Evolutionary conservation across 2,113 vertebrate species (phyloP), one percentile per base, ranked within the genome.

Genomic region (Zeus faber): DNA sequence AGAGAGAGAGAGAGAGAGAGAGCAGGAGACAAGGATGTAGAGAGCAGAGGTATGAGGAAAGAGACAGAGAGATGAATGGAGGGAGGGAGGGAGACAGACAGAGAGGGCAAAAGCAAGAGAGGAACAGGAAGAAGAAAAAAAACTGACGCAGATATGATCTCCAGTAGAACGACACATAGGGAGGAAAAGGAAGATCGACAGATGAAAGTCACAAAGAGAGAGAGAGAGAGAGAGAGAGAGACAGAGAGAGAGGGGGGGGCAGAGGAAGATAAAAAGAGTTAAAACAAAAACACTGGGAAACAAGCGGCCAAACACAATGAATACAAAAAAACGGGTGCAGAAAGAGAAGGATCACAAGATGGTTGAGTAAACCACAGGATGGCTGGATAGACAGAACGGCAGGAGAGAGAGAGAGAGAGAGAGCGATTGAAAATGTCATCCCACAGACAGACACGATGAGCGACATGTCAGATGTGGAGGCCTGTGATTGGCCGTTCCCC

Each of bases 391-490:
- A 45, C 25, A 35, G 22, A 48, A 56, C 49, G 58, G 60, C 52
- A 10, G 37, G 33, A 5, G 23, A 52, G 47, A 2, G 31, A n/a
- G 25, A 22, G 13, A 44, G 49, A 50, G 37, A 35, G 49, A 35
- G 53, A 29, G 57, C 46, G 39, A 65, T 70, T 47, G 69, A 67
- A 50, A 46, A 39, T 55, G 50, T 58, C 67, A 60, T 74, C 65
- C 63, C 57, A 54, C 70, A 74, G 77, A 77, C 62, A 74, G 69
- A 71, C 62, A 46, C 44, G 81, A 49, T 48, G 86, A 87, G 70
- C 74, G 79, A 84, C 82, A 72, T 44, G 70, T 80, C 70, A 67
- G 57, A 72, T 75, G 67, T 29, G 31, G 22, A 61, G 57, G 56
- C 58, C 50, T 21, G 23, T 69, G 65, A 25, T 7, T 43, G 72